A percentile compares a stretch with the other conserved stretches of the same genome.
Conservation (phyloP, 2,113 vertebrate genomes). For the Apeltes quadracus region DNA sequence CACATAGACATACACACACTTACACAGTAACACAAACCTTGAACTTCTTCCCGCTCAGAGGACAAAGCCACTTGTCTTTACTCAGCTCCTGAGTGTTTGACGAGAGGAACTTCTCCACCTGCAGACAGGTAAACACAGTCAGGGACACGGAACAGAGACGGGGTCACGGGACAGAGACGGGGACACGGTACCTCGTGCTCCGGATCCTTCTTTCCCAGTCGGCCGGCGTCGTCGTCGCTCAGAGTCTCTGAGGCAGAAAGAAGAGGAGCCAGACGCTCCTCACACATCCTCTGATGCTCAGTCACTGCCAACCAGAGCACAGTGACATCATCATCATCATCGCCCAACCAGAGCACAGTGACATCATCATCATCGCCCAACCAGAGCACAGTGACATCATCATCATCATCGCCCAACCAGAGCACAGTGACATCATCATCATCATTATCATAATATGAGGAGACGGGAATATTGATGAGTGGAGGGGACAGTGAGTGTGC, state of each 20-base stretch:
- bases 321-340: not conserved
- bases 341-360: not conserved
- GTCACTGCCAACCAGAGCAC: constrained; percentile 76
- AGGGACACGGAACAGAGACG: not conserved
- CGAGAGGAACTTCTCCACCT: constrained; percentile 90
- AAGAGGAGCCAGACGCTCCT: constrained; percentile 86
- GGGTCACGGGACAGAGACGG: too few species aligned
- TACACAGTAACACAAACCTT: constrained; percentile 73
- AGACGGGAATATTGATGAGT: not conserved
- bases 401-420: not conserved
- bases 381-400: not conserved
- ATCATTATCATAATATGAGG: too few species aligned
- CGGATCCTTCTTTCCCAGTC: constrained; percentile 88
- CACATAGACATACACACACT: not conserved
- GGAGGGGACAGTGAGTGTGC: constrained; percentile 8
- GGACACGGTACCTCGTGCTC: constrained; percentile 82
- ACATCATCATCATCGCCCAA: not conserved
- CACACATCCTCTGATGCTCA: constrained; percentile 89
- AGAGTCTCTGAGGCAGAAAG: constrained; percentile 84
- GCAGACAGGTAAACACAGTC: not conserved
- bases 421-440: not conserved
- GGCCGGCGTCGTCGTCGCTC: constrained; percentile 86
- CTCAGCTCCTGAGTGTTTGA: constrained; percentile 92
- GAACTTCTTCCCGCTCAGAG: constrained; percentile 94
- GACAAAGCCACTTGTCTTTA: constrained; percentile 95